Evolutionary conservation across 2,113 vertebrate species (phyloP).

Genomic region (Propithecus coquereli): DNA sequence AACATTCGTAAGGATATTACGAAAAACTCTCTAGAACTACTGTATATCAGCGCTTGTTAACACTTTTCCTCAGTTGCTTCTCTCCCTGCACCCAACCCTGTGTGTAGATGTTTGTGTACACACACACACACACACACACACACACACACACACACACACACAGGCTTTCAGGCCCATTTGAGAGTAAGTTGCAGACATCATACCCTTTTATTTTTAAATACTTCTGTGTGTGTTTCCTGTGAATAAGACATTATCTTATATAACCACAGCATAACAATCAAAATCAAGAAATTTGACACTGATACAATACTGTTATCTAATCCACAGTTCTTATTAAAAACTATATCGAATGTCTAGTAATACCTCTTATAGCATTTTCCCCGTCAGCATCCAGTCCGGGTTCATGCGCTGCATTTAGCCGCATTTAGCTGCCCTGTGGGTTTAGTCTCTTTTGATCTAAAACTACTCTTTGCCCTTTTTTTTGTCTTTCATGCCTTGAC

Average conservation of each 20-base stretch:
- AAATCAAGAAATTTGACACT: background rate
- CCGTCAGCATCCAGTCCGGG: too few species aligned
- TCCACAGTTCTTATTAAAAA: background rate
- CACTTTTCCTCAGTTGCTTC: background rate
- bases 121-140: background rate
- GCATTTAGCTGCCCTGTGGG: too few species aligned
- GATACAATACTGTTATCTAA: background rate
- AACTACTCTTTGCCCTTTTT: background rate
- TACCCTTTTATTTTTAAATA: background rate
- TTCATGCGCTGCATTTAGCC: fast-evolving
- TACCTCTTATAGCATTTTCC: background rate
- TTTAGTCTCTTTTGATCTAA: background rate
- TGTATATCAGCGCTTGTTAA: too few species aligned
- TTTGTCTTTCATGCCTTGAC: background rate
- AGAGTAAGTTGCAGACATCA: background rate
- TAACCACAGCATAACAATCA: background rate
- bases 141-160: background rate
- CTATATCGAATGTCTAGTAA: fast-evolving
- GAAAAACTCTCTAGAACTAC: too few species aligned
- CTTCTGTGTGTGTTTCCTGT: background rate
- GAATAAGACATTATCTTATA: background rate
- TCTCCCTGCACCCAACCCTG: too few species aligned
- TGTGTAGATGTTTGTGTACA: too few species aligned
- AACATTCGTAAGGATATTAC: background rate
- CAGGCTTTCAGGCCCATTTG: background rate